Evolutionary conservation across 2,113 vertebrate genomes (phyloP).

Genomic region (Acanthochromis polyacanthus): DNA sequence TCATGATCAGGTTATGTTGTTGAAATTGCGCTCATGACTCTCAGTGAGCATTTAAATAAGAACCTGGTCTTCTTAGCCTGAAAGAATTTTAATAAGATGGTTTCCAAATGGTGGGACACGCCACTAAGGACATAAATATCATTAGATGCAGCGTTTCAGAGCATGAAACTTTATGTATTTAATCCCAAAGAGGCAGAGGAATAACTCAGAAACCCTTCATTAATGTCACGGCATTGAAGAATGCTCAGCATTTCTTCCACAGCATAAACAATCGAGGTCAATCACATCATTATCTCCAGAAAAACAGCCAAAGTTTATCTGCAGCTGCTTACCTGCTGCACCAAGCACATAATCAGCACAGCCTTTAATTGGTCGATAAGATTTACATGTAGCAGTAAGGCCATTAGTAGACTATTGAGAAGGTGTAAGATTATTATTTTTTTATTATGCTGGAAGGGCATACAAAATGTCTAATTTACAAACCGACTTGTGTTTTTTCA

Average conservation of each 20-base stretch:
- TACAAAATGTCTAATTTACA: too few relatives aligned
- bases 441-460: background rate
- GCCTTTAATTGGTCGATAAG: background rate
- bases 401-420: background rate
- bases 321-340: background rate
- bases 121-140: too few relatives aligned
- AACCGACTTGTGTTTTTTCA: too few relatives aligned
- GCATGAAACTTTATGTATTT: too few relatives aligned
- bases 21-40: too few relatives aligned
- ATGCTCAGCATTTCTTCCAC: background rate
- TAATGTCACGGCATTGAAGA: background rate
- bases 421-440: background rate
- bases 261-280: background rate
- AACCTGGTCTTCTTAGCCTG: too few relatives aligned
- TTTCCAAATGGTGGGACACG: too few relatives aligned
- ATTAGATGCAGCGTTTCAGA: too few relatives aligned
- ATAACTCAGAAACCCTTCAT: background rate
- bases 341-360: background rate
- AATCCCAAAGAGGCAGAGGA: background rate
- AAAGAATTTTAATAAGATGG: too few relatives aligned
- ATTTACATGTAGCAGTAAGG: background rate
- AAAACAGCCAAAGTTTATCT: background rate
- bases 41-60: too few relatives aligned
- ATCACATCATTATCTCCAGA: background rate
- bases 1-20: too few relatives aligned